Percentiles rank a stretch among this genome's conserved stretches.
Evolutionary conservation across 37 sponge, comb jelly and placozoan species (phyloP).

Genomic region (Beroe forskalii): DNA sequence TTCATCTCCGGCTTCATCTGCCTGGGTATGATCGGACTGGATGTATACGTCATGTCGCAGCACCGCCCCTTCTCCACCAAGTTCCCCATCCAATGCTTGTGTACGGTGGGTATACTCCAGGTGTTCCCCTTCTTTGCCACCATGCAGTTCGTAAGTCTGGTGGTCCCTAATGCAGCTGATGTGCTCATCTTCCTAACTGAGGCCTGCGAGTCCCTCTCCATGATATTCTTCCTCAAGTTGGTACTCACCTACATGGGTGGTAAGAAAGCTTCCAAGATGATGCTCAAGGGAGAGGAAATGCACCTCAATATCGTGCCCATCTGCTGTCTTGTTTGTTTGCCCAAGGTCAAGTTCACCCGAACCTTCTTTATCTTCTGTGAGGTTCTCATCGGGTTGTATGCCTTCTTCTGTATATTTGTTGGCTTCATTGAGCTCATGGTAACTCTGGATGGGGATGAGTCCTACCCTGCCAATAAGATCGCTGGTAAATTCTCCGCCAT

Average conservation of each 20-base stretch:
- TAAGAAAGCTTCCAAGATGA: background rate
- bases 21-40: background rate
- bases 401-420: background rate
- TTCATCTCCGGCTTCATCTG: background rate
- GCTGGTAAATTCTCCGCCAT: background rate
- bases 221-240: background rate
- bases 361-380: slow-evolving; percentile 40
- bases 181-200: background rate
- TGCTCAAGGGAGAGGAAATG: background rate
- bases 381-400: slow-evolving; percentile 28
- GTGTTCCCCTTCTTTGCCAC: background rate
- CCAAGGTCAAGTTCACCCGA: background rate
- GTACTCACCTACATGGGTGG: slow-evolving; percentile 26
- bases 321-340: slow-evolving; percentile 1
- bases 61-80: slow-evolving; percentile 6
- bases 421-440: slow-evolving; percentile 1
- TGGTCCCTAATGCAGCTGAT: background rate
- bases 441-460: background rate
- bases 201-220: background rate
- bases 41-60: background rate
- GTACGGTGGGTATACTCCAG: background rate
- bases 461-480: background rate
- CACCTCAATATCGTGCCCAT: slow-evolving; percentile 1
- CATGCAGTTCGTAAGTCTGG: background rate
- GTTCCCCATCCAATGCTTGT: slow-evolving; percentile 29